These are phyloP conservation scores for Yponomeuta evonymella DNA, from an alignment of 2,888 invertebrate species.

Conservation along the genomic window DNA sequence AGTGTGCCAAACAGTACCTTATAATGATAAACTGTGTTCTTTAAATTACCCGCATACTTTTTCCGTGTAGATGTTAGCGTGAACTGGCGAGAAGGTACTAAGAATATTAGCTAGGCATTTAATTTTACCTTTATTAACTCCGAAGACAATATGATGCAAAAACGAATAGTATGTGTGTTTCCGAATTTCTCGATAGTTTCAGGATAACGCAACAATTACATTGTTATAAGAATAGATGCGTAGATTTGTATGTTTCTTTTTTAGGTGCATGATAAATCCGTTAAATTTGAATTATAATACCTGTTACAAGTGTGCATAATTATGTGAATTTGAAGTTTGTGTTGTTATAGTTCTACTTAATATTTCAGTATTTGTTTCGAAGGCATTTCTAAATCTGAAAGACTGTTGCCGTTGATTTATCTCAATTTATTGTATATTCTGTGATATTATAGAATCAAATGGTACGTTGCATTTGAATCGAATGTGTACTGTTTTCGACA, in stretches of 20 bases:
- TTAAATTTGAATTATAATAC: background rate
- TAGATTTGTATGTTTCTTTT: constrained; percentile 14
- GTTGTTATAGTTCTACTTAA: background rate
- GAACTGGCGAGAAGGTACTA: background rate
- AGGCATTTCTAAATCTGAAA: constrained; percentile 26
- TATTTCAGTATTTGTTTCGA: constrained; percentile 22
- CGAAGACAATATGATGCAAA: constrained; percentile 41
- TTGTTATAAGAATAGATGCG: constrained; percentile 5
- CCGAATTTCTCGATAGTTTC: constrained; percentile 34
- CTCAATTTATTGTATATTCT: constrained; percentile 37
- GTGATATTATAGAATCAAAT: constrained; percentile 37
- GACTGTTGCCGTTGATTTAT: constrained; percentile 35
- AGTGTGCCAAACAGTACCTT: constrained; percentile 25
- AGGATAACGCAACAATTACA: constrained; percentile 44
- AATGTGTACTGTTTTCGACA: constrained; percentile 2
- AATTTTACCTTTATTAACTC: background rate
- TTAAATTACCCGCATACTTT: background rate
- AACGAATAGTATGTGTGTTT: constrained; percentile 33
- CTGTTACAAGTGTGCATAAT: background rate
- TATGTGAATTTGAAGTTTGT: background rate
- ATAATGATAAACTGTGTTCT: background rate
- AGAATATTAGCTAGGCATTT: background rate
- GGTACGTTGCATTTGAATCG: constrained; percentile 3
- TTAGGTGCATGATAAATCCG: background rate
- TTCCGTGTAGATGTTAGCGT: background rate